Conservation (phyloP, 1,140 invertebrate species). For the Helicoverpa armigera region DNA sequence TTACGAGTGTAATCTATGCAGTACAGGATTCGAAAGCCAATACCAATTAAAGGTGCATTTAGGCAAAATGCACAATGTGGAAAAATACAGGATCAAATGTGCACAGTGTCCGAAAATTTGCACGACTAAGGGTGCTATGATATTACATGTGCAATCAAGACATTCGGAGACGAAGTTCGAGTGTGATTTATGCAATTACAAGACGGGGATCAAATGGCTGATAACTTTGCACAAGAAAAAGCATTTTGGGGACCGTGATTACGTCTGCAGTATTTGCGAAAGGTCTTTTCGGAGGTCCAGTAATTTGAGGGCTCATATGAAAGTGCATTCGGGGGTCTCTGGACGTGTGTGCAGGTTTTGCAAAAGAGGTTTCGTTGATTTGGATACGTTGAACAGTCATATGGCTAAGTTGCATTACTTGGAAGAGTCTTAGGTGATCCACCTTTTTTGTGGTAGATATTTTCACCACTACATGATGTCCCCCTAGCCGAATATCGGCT, state of each 20-base stretch:
- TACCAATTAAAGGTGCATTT: slow-evolving; percentile 73
- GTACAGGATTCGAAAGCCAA: slow-evolving; percentile 57
- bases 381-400: slow-evolving; percentile 61
- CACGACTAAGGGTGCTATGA: slow-evolving; percentile 68
- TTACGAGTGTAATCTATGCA: slow-evolving; percentile 63
- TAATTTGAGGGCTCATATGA: slow-evolving; percentile 71
- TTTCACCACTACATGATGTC: no score
- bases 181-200: slow-evolving; percentile 73
- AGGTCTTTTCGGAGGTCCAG: slow-evolving; percentile 67
- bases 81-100: slow-evolving; percentile 70
- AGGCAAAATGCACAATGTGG: slow-evolving; percentile 73
- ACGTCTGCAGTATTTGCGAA: slow-evolving; percentile 65
- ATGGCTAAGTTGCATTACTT: slow-evolving; percentile 63
- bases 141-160: slow-evolving; percentile 62
- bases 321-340: slow-evolving; percentile 67
- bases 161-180: slow-evolving; percentile 63
- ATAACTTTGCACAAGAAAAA: slow-evolving; percentile 69
- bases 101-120: slow-evolving; percentile 68
- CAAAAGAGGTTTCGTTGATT: slow-evolving; percentile 61
- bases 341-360: slow-evolving; percentile 69
- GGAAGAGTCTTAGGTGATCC: slow-evolving; percentile 29
- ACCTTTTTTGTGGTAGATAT: no score
- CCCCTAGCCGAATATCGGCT: no score
- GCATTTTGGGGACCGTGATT: slow-evolving; percentile 67
- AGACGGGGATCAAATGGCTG: slow-evolving; percentile 66